Evolutionary conservation across 1,140 invertebrate species (phyloP), one percentile per base, ranked within the genome.

Genomic region (Leptinotarsa lineolata): DNA sequence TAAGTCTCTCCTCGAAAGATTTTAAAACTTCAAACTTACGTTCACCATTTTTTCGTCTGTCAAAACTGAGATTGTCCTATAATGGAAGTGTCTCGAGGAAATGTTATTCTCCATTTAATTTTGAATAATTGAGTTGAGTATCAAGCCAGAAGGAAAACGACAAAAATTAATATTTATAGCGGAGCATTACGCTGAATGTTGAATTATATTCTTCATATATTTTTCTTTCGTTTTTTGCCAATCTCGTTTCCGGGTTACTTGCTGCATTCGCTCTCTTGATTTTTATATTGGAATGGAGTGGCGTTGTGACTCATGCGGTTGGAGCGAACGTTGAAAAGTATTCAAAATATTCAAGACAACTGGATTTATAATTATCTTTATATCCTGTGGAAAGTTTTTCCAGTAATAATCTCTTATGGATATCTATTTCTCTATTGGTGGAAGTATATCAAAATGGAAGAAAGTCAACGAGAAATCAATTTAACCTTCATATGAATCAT

Each of bases 121-220:
- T 30, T 64, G 61, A 64, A 64, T 64, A 64, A 64, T 64, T 64
- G 61, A 64, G 61, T 64, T 24, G 16, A 64, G 24, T 22, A 16
- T 21, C 61, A 21, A 22, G 21, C 18, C 61, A 64, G 48, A 54
- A 64, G 61, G 61, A 64, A 64, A 64, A 64, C 12, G 20, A 64
- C 61, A 64, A 30, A 64, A 64, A 64, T 64, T 64, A 64, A 64
- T 64, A 64, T 64, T 64, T 64, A 64, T 64, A 11, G 24, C 20
- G 12, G 20, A 5, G 61, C 61, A 16, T 64, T 64, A 64, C 61
- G 61, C 20, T 22, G 24, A 64, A 64, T 64, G 61, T 30, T n/a
- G 24, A 64, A 64, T 64, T 64, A 64, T 64, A 64, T 66, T 66
- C 39, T 44, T 13, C 48, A 54, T n/a, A 15, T 54, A 16, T 54